Evolutionary conservation across 1,140 invertebrate species (phyloP), one percentile per base, ranked within the genome.

Genomic region (Gryllus bimaculatus): DNA sequence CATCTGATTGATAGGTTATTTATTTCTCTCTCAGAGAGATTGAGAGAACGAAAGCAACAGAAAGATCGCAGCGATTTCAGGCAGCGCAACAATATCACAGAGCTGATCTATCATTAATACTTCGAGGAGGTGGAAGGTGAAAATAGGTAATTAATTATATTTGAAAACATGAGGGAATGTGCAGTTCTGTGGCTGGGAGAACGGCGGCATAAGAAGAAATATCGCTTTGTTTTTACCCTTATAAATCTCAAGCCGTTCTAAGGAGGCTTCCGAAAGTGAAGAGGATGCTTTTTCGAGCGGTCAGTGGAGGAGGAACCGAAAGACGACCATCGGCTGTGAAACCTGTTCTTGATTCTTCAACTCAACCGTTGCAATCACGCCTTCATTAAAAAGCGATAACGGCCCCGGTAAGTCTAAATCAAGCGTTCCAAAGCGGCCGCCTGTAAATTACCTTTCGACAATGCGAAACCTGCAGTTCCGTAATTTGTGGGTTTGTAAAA

Each of bases 401-500:
- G 54, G 54, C 54, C 54, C 54, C 54, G 54, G 54, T 66, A 66
- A 66, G 54, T 66, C 54, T 66, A 66, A 66, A 66, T 66, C 54
- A 66, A 66, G 54, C 10, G 54, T 7, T 10, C 10, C 10, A 18
- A 66, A 66, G 54, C 18, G 54, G 54, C 18, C 54, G 54, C 54
- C 18, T 66, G 54, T 66, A 66, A 13, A 66, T 66, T 66, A 66
- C 54, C 54, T 66, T 66, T 66, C 54, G 54, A 66, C 54, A 66
- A 66, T 66, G 54, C 54, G 18, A 66, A 66, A 66, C 54, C 18
- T 66, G 54, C 54, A 66, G 54, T 66, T 66, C 54, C 54, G 54
- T 66, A 66, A 66, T 66, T 66, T 66, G 54, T 66, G 54, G 54
- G 54, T 66, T 66, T 66, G 54, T 66, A 66, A 66, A 66, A 66